phyloP scores from a whole-genome alignment of 2,797 vertebrate genomes.

The Tolypeutes matacus region DNA sequence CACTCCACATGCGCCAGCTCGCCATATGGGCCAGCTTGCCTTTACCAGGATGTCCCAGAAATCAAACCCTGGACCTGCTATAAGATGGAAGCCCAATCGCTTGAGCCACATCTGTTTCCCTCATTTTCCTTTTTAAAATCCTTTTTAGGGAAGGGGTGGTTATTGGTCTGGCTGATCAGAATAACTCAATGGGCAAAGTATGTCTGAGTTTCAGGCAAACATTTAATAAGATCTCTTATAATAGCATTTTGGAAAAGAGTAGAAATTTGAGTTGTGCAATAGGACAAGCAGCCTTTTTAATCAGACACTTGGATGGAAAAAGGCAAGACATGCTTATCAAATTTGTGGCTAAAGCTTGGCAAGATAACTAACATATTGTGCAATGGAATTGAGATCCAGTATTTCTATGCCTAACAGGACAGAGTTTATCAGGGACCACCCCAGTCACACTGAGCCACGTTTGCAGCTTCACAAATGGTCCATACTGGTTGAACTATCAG shows the following conservation, averaged over 20 bases:
- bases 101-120: too few relatives aligned
- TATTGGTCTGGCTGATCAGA: background rate
- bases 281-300: background rate
- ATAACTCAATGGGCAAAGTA: background rate
- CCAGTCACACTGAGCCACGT: background rate
- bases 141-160: background rate
- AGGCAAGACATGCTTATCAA: background rate
- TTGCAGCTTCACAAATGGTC: background rate
- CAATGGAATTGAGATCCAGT: background rate
- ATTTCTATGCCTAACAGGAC: background rate
- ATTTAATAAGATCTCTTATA: background rate
- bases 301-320: background rate
- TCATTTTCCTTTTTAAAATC: too few relatives aligned
- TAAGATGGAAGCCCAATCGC: too few relatives aligned
- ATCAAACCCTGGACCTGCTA: too few relatives aligned
- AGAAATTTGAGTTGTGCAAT: background rate
- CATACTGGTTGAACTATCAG: background rate
- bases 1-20: too few relatives aligned
- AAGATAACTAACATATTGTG: background rate
- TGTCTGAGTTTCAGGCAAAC: background rate
- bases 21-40: too few relatives aligned
- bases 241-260: background rate
- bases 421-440: background rate
- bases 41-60: too few relatives aligned
- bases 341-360: background rate